A percentile compares a stretch with the other conserved stretches of the same genome.
These are phyloP conservation scores for Scaptomyza parva DNA, from an alignment of 2,888 invertebrate genomes.

Conservation along the genomic window DNA sequence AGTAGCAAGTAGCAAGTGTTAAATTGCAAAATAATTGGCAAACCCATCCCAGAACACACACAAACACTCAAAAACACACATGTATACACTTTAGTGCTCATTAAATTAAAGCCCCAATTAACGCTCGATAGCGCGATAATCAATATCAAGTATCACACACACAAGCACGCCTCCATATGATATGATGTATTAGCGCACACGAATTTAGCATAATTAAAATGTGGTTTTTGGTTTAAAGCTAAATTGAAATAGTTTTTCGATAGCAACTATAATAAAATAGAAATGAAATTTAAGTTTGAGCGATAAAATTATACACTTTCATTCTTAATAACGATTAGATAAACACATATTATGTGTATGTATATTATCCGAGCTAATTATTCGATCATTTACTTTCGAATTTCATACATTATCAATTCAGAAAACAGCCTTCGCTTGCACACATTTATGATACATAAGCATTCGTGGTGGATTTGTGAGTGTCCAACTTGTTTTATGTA, in stretches of 20 bases:
- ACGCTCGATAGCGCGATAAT: conserved; percentile 15
- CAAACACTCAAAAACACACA: neutral
- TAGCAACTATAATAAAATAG: neutral
- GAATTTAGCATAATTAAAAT: neutral
- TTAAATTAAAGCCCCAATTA: conserved; percentile 28
- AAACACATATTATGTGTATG: neutral
- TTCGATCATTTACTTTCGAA: neutral
- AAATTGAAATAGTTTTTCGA: neutral
- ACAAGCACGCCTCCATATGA: neutral
- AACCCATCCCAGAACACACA: neutral
- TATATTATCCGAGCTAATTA: neutral
- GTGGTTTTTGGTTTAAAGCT: neutral
- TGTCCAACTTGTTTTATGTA: conserved; percentile 4
- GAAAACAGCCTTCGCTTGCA: neutral
- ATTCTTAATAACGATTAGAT: too few relatives aligned
- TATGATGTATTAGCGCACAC: neutral
- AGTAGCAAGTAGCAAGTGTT: conserved; percentile 13
- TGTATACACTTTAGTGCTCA: conserved; percentile 5
- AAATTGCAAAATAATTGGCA: conserved; percentile 42
- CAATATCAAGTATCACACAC: conserved; percentile 16
- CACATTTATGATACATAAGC: neutral
- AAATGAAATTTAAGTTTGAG: neutral
- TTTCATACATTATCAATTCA: neutral
- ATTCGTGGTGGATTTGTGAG: neutral
- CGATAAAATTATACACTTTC: too few relatives aligned